A percentile compares a stretch with the other conserved stretches of the same genome.
These are phyloP conservation scores for Acronicta leporina DNA, from an alignment of 2,888 invertebrate species.

Conservation along the genomic window DNA sequence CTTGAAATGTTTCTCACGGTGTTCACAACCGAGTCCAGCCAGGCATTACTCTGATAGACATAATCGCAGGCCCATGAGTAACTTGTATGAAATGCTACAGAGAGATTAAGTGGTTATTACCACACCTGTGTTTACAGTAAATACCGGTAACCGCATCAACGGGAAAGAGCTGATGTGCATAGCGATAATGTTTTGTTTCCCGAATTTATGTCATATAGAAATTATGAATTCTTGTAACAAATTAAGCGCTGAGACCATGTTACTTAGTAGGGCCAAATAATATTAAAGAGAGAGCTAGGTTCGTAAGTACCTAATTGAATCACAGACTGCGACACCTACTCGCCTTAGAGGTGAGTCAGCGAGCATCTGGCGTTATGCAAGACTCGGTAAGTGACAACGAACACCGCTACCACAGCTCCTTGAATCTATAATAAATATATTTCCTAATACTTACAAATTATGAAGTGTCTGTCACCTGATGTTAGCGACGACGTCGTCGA, in stretches of 20 bases:
- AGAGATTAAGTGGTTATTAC: conserved; percentile 50
- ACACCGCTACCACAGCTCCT: conserved; percentile 31
- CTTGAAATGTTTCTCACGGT: conserved; percentile 83
- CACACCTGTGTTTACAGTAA: conserved; percentile 51
- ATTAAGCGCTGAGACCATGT: too few relatives aligned
- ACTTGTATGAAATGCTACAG: conserved; percentile 51
- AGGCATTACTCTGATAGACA: conserved; percentile 63
- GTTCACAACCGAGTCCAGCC: conserved; percentile 66
- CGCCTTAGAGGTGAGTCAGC: conserved; percentile 67
- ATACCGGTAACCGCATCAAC: conserved; percentile 41
- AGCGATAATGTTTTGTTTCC: conserved; percentile 43
- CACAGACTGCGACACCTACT: conserved; percentile 72
- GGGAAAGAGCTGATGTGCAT: conserved; percentile 37
- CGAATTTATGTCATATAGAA: neutral
- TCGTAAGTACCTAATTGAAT: conserved; percentile 60
- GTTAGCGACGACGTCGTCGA: too few relatives aligned
- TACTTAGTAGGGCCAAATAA: neutral
- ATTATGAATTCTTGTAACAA: neutral
- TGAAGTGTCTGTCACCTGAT: too few relatives aligned
- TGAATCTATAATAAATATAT: conserved; percentile 4
- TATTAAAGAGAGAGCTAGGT: conserved; percentile 18
- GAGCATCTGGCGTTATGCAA: conserved; percentile 78
- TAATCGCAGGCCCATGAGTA: conserved; percentile 54
- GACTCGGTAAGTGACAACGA: conserved; percentile 32
- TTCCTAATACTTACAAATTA: neutral